A percentile compares a stretch with the other conserved stretches of the same genome.
Conservation (phyloP, 2,113 vertebrate species). For the Nibea coibor region DNA sequence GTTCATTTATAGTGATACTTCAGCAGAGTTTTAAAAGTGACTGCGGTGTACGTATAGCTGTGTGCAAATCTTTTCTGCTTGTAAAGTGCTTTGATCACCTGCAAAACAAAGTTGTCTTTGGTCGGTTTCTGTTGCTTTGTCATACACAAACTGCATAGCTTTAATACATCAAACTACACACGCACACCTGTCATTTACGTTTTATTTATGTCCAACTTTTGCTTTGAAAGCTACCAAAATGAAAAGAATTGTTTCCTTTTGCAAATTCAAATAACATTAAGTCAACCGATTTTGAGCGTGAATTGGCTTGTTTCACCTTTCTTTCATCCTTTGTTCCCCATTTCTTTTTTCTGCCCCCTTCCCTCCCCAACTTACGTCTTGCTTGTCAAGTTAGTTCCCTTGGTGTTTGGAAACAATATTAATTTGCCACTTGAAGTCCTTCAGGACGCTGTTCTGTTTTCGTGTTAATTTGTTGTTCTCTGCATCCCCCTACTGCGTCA, state of each 20-base stretch:
- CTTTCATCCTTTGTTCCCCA: not conserved
- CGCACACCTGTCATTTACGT: too few relatives aligned
- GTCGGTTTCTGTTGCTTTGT: not conserved
- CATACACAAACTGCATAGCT: not conserved
- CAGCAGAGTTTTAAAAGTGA: too few relatives aligned
- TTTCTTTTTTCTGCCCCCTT: not conserved
- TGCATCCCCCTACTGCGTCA: not conserved
- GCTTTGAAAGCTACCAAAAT: not conserved
- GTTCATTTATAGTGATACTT: not conserved
- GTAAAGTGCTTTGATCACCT: not conserved
- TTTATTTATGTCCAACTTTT: not conserved
- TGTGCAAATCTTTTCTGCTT: too few relatives aligned
- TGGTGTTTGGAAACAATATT: constrained; percentile 56
- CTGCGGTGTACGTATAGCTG: too few relatives aligned
- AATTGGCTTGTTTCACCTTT: not conserved
- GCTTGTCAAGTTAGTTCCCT: constrained; percentile 33
- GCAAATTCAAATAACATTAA: not conserved
- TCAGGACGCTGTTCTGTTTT: constrained; percentile 34
- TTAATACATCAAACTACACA: not conserved
- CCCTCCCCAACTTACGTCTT: not conserved
- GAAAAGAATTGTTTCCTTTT: constrained; percentile 3
- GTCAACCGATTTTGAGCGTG: not conserved
- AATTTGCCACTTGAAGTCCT: constrained; percentile 56
- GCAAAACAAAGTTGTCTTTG: not conserved
- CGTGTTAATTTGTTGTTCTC: constrained; percentile 45